Evolutionary conservation across 2,888 invertebrate genomes (phyloP), one percentile per base, ranked within the genome.

Genomic region (Pseudeuparius sepicola): DNA sequence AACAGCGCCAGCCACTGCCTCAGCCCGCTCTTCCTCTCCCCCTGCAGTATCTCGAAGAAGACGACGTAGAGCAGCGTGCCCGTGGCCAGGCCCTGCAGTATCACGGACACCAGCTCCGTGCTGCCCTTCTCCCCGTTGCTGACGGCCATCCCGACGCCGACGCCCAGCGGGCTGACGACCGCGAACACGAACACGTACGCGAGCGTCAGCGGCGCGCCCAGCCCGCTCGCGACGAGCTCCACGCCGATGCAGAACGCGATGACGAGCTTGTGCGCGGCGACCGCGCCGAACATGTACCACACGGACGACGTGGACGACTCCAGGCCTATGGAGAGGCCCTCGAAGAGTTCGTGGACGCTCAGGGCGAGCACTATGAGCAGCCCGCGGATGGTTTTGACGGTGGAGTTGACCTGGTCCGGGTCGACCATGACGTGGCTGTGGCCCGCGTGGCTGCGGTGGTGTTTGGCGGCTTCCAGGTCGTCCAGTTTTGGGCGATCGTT

Each of bases 21-120:
- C 13, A 85, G 61, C 4, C 84, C 84, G 24, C 50, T 70, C 61
- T 53, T 59, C 17, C 64, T 59, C 30, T 68, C 65, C 24, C 63
- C 63, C 26, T 78, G 76, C 51, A 94, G 71, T 34, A 94, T 85
- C 65, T 96, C 94, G 61, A 94, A 93, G 67, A 93, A 93, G n/a
- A 93, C 90, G 10, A 96, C 89, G 64, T 93, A 96, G 3, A 96
- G 65, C 25, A 96, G 73, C 0, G 94, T 94, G 9, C 94, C 96
- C 27, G 86, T 80, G 0, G 94, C 93, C 38, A 94, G 63, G 3
- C 90, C 92, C 66, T 93, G 84, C 9, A 75, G 61, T 7, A 80
- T 66, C 24, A 77, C 76, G 1, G 78, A 76, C 10, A 72, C 65
- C 4, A 80, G 64, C 12, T 71, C 74, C 2, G 73, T 71, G 0